A percentile compares a stretch with the other conserved stretches of the same genome.
Conservation (phyloP, 2,113 vertebrate genomes). For the Amphilophus citrinellus region DNA sequence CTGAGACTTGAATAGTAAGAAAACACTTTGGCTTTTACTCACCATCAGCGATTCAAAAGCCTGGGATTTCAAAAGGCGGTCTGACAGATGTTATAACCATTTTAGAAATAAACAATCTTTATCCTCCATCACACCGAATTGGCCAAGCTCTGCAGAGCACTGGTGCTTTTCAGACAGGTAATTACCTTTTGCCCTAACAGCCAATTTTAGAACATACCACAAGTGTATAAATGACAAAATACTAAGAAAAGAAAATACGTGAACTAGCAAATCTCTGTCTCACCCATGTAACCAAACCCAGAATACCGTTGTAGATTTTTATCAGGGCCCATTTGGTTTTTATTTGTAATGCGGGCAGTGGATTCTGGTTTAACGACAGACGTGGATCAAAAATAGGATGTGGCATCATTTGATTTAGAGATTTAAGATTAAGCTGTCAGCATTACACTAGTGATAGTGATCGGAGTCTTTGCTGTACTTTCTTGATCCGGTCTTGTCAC, state of each 20-base stretch:
- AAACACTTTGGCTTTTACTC: slow-evolving; percentile 62
- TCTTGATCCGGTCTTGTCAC: slow-evolving; percentile 30
- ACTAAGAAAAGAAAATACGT: slow-evolving; percentile 9
- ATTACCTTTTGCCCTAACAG: slow-evolving; percentile 68
- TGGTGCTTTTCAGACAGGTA: slow-evolving; percentile 64
- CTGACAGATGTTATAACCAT: slow-evolving; percentile 69
- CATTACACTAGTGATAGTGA: slow-evolving; percentile 1
- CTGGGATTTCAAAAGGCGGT: slow-evolving; percentile 63
- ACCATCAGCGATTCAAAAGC: slow-evolving; percentile 61
- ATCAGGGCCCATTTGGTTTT: slow-evolving; percentile 65
- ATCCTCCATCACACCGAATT: slow-evolving; percentile 29
- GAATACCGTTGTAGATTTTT: slow-evolving; percentile 63
- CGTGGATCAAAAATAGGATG: slow-evolving; percentile 58
- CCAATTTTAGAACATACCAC: slow-evolving; percentile 57
- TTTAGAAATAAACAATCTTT: slow-evolving; percentile 75
- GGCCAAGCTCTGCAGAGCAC: slow-evolving; percentile 9
- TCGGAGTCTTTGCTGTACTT: slow-evolving; percentile 10
- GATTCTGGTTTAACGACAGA: slow-evolving; percentile 32
- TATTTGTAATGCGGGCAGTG: slow-evolving; percentile 45
- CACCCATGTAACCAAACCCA: slow-evolving; percentile 56
- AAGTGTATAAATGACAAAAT: slow-evolving; percentile 59
- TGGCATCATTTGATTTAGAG: slow-evolving; percentile 54
- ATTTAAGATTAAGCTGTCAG: slow-evolving; percentile 52
- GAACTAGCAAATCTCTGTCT: slow-evolving; percentile 23
- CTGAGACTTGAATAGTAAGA: slow-evolving; percentile 59